Evolutionary conservation across 2,113 vertebrate genomes (phyloP), one percentile per base, ranked within the genome.

Genomic region (Butastur rufipennis): DNA sequence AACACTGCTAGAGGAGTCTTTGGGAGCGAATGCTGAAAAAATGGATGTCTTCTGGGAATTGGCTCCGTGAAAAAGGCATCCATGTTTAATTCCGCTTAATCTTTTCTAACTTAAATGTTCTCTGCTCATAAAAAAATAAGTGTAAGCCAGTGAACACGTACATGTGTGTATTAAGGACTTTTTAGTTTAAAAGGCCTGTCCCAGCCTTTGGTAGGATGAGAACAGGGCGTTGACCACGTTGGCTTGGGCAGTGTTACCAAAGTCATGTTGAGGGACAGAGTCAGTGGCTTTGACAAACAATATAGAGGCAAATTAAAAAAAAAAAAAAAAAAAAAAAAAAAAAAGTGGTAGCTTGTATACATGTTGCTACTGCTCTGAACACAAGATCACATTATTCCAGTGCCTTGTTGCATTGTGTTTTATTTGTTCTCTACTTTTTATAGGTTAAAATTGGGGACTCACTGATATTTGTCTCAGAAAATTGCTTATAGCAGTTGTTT

Each of bases 81-180:
- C 77, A 75, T 91, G 47, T 88, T 88, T 95, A 90, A 95, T 97
- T 96, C 92, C 1, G 2, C 80, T 95, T 90, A 86, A 95, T 95
- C 86, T 86, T 80, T 78, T 50, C 67, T 81, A 91, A 93, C 56
- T 56, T 72, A 40, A 67, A 65, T 26, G 25, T 6, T 34, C 23
- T 71, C 70, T n/a, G 47, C 26, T 88, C 77, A 67, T 66, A 19
- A 91, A 95, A 74, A 93, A 61, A 13, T 29, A 45, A 67, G 27
- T 20, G 68, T 6, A 26, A 73, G 16, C 8, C 0, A 1, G 11
- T 10, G 75, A 81, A 52, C 55, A 17, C 0, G 3, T 15, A 12
- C 5, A 7, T 0, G 1, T 52, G 31, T 45, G 23, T 55, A 31
- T 53, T 48, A 32, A 62, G 32, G 43, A 52, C 43, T 63, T 71